These are phyloP conservation scores for Ellobium chinense DNA, from an alignment of 2,888 invertebrate species.

Conservation along the genomic window DNA sequence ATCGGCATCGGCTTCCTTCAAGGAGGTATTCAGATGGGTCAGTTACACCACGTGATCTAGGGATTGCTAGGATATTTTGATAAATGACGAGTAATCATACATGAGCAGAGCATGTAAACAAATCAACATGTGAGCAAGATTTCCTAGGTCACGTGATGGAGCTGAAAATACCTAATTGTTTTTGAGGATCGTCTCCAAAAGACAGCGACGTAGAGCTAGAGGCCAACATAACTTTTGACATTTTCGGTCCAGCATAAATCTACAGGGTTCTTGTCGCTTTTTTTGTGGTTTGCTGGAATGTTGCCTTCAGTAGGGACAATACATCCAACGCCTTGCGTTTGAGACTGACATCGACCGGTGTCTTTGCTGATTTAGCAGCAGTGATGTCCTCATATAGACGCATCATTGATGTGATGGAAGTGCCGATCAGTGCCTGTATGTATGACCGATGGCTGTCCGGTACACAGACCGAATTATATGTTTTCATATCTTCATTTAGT, in stretches of 20 bases:
- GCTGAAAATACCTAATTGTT: neutral
- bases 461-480: neutral
- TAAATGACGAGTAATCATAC: no score
- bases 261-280: neutral
- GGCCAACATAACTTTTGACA: neutral
- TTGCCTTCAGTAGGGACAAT: neutral
- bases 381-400: neutral
- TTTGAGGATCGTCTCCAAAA: neutral
- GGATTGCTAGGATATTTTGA: no score
- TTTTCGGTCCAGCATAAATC: neutral
- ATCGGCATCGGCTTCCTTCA: neutral
- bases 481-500: neutral
- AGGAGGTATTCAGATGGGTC: no score
- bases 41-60: no score
- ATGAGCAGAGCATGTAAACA: no score
- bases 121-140: no score
- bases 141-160: no score
- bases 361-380: neutral
- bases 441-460: neutral
- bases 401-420: neutral
- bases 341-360: neutral
- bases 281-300: neutral
- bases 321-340: neutral
- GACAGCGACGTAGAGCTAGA: neutral
- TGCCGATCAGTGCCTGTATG: neutral